phyloP scores from a whole-genome alignment of 2,113 vertebrate species.

The Aegypius monachus region DNA sequence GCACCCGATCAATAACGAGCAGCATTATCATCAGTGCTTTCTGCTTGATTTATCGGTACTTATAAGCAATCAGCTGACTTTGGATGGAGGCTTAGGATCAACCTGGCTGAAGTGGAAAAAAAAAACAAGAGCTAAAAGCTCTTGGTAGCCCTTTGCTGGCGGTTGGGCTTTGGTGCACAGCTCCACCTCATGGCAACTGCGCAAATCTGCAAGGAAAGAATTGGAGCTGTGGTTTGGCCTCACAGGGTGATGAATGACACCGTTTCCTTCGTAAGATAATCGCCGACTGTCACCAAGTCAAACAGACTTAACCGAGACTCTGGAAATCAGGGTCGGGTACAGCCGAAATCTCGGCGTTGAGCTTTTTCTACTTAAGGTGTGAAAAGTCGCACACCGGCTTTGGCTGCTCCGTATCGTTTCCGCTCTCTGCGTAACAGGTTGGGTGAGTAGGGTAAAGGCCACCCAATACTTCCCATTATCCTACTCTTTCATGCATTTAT shows the following conservation, averaged over 20 bases:
- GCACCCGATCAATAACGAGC: neutral
- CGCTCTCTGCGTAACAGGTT: accelerated
- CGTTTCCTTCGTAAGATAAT: accelerated
- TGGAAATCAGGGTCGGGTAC: neutral
- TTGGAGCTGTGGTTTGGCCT: neutral
- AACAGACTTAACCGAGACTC: accelerated
- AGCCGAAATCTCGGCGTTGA: neutral
- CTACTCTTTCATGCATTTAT: neutral
- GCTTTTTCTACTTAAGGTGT: neutral
- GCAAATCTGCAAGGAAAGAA: neutral
- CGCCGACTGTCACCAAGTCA: neutral
- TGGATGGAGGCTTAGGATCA: neutral
- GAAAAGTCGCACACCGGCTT: accelerated
- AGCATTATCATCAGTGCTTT: neutral
- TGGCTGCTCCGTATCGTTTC: neutral
- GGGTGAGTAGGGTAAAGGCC: neutral
- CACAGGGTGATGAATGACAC: neutral
- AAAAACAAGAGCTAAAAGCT: neutral
- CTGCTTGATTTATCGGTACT: neutral
- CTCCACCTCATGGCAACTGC: constrained; percentile 36
- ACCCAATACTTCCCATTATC: neutral
- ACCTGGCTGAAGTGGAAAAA: neutral
- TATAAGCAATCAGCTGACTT: neutral
- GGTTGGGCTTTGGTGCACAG: neutral
- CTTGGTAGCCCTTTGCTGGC: accelerated